Percentiles rank a stretch among this genome's conserved stretches.
Evolutionary conservation across 2,888 invertebrate species (phyloP).

Genomic region (Molanna angustata): DNA sequence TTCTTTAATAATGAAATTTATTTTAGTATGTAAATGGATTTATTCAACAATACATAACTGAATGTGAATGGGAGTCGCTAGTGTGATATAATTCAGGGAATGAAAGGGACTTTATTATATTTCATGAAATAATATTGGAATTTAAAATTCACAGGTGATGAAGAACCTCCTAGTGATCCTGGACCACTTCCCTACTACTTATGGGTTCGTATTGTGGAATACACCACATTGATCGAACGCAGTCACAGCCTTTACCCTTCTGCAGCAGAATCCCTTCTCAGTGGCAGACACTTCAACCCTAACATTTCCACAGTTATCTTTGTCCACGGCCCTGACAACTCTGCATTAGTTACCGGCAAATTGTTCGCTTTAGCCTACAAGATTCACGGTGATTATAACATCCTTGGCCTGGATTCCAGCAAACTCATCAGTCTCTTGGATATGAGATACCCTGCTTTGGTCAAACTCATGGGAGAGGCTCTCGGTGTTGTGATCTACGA

Average conservation of each 20-base stretch:
- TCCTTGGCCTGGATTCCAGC: slow-evolving; percentile 24
- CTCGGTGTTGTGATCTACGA: slow-evolving; percentile 16
- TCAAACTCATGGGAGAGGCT: slow-evolving; percentile 23
- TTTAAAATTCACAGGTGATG: too few species aligned
- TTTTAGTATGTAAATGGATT: too few species aligned
- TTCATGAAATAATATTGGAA: too few species aligned
- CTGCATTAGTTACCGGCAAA: slow-evolving; percentile 15
- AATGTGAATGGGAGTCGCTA: too few species aligned
- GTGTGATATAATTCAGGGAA: too few species aligned
- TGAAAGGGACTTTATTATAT: too few species aligned
- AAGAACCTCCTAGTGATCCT: too few species aligned
- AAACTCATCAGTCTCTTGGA: slow-evolving; percentile 20
- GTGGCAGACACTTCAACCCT: slow-evolving; percentile 17
- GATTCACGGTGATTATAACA: slow-evolving; percentile 19
- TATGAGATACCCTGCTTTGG: slow-evolving; percentile 14
- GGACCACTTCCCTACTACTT: too few species aligned
- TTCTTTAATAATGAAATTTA: too few species aligned
- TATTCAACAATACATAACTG: too few species aligned
- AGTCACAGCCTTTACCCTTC: slow-evolving; percentile 17
- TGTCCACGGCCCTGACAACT: slow-evolving; percentile 25
- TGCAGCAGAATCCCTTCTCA: slow-evolving; percentile 12
- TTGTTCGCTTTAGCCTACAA: slow-evolving; percentile 22
- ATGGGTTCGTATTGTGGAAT: slow-evolving; percentile 16
- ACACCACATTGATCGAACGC: slow-evolving; percentile 14
- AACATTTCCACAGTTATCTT: slow-evolving; percentile 19